Evolutionary conservation across 2,113 vertebrate genomes (phyloP), one percentile per base, ranked within the genome.

Genomic region (Vulpes ferrilata): DNA sequence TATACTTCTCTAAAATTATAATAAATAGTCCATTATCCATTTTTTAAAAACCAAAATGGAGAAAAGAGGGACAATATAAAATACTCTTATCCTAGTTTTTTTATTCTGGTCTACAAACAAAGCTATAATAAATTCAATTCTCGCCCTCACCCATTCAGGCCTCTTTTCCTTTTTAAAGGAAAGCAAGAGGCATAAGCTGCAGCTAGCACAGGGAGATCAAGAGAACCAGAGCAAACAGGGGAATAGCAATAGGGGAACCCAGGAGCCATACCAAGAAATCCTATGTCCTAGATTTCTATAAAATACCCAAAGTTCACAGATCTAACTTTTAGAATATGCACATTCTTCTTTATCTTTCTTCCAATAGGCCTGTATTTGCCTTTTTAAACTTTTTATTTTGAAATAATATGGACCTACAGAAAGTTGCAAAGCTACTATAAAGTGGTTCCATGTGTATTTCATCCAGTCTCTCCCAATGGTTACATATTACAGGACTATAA

Each of bases 11-110:
- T 53, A 65, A 94, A 96, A 88, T 67, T 86, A 81, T 1, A 78
- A 79, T 53, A 84, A 53, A 67, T 15, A 87, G 43, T n/a, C 32
- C 5, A 79, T 3, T 60, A 32, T n/a, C 59, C 8, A 17, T 60
- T 84, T 87, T 87, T 95, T 69, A 53, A 80, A 92, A 84, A 91
- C 71, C 38, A 96, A 80, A 65, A 85, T 17, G 30, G 79, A 60
- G 60, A 95, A 92, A 88, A 71, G 32, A 27, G 17, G 5, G 5
- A 55, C 16, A 93, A 78, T 32, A 82, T 27, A 79, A 10, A n/a
- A 59, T 32, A 74, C 65, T 3, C 32, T n/a, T 59, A 22, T 4
- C 60, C 25, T 79, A 71, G 15, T 82, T 48, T 96, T 92, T 81
- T 82, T 59, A 81, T 86, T 76, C 27, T 76, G 35, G 62, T 27